Base-by-base conservation (phyloP, 2,888 invertebrate species). In the Luffia ferchaultella region DNA sequence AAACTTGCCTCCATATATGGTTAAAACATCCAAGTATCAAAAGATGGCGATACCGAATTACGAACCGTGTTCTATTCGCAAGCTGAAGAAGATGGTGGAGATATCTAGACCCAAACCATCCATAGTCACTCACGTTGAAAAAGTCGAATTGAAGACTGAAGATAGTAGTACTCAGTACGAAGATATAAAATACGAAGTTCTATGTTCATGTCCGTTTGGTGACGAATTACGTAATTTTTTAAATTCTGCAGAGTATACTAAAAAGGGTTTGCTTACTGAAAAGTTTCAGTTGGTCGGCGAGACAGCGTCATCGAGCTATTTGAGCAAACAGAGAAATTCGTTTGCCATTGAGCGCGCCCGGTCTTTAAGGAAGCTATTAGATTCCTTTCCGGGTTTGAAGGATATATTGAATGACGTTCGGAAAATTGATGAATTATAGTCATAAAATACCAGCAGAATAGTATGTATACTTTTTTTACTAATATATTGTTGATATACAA, bases 1-100 rank as follows among this genome's bases (percentile, higher is more conserved):
- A 50, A 69, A 77, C 57, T 55, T 80, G 20, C 82, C 82, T 1
- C 57, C 68, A 2, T 82, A 80, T 51, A 80, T 80, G 80, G 64
- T 60, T 52, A 70, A 62, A 15, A 65, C 59, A 63, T 78, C 78
- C 1, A 52, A 41, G 16, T 80, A 59, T 53, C 68, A 68, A 1
- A 51, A 60, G 7, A 62, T 68, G 5, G 65, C 67, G 16, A 57
- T 79, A 49, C 72, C 69, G 0, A 60, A 74, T 53, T 82, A 82
- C 57, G 67, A 75, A 57, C 57, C 57, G 1, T 76, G 76, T 57
- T 59, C 70, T 3, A 30, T 30, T 30, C 5, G 5, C 5, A 30
- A 3, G 30, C 12, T 30, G 30, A 30, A 30, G 30, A 12, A 30
- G 3, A 30, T 30, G 12, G 30, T 30, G 30, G 30, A 30, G 12